These are phyloP conservation scores for Collichthys lucidus DNA, from an alignment of 2,113 vertebrate species.

Conservation along the genomic window DNA sequence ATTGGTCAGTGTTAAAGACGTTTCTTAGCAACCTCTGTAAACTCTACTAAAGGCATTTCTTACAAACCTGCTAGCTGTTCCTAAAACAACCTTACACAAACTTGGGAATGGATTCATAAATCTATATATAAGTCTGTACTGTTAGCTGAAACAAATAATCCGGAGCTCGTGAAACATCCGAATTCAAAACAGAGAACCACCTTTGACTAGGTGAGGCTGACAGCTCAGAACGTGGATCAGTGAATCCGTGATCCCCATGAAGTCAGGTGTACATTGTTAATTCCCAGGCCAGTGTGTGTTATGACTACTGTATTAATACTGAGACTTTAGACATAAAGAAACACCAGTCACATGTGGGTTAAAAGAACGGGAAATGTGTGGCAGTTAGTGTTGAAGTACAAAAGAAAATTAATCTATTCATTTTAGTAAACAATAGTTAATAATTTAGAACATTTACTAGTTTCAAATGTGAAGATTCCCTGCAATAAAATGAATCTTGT, in stretches of 20 bases:
- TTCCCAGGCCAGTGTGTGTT: no score
- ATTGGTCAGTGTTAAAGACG: neutral
- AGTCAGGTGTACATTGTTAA: neutral
- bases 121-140: no score
- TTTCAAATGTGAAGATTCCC: neutral
- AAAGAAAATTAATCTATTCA: neutral
- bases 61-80: neutral
- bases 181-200: slow-evolving; percentile 14
- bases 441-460: neutral
- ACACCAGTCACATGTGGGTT: neutral
- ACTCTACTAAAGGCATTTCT: neutral
- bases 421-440: neutral
- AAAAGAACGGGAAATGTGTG: neutral
- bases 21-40: neutral
- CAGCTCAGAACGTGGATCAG: slow-evolving; percentile 34
- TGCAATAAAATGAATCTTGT: neutral
- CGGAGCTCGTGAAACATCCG: slow-evolving; percentile 10
- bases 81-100: neutral
- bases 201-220: slow-evolving; percentile 28
- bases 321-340: neutral
- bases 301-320: neutral
- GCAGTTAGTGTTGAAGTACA: no score
- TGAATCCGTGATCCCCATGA: neutral
- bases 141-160: neutral
- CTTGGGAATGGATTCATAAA: neutral